Percentiles rank a stretch among this genome's conserved stretches.
These are phyloP conservation scores for Leptinotarsa tumamoca DNA, from an alignment of 2,888 invertebrate genomes.

Conservation along the genomic window DNA sequence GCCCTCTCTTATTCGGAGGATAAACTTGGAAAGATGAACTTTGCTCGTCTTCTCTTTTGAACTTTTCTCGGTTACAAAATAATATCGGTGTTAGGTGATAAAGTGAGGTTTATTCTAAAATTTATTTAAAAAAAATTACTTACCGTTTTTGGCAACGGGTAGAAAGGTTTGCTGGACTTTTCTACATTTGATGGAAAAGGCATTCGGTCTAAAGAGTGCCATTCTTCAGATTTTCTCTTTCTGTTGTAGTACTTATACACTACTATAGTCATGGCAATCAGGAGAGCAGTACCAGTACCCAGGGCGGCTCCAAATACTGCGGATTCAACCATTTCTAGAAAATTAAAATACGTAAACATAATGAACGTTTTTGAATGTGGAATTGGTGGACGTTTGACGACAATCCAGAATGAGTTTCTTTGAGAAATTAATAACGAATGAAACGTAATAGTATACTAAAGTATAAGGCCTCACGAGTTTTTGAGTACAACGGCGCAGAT, in stretches of 20 bases:
- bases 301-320: constrained; percentile 77
- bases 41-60: no score
- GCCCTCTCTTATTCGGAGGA: no score
- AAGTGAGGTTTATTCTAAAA: background rate
- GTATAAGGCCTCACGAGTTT: no score
- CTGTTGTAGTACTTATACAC: constrained; percentile 75
- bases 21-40: no score
- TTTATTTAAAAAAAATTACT: constrained; percentile 36
- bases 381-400: no score
- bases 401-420: no score
- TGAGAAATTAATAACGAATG: no score
- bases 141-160: constrained; percentile 59
- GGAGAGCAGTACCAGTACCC: constrained; percentile 74
- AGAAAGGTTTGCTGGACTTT: constrained; percentile 52
- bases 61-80: no score
- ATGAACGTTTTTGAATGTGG: no score
- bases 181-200: constrained; percentile 52
- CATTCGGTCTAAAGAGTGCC: constrained; percentile 66
- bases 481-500: no score
- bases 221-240: constrained; percentile 72
- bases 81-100: no score
- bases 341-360: background rate
- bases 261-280: constrained; percentile 76
- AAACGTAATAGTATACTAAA: no score
- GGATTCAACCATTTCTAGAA: constrained; percentile 71